These are phyloP conservation scores for Myathropa florea DNA, from an alignment of 2,888 invertebrate genomes.

Conservation along the genomic window DNA sequence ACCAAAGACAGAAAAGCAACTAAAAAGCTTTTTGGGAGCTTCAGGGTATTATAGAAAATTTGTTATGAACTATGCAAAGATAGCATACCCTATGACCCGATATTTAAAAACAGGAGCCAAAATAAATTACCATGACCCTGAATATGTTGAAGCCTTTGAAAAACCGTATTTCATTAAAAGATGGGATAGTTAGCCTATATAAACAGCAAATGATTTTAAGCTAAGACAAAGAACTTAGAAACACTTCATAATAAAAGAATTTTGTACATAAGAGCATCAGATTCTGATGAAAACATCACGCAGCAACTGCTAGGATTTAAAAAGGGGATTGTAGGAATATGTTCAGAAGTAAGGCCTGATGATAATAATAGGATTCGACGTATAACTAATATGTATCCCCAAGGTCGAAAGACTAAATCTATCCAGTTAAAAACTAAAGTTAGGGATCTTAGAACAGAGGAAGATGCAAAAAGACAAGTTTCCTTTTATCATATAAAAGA, in stretches of 20 bases:
- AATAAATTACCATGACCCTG: constrained; percentile 24
- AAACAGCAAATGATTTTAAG: constrained; percentile 25
- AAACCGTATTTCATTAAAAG: constrained; percentile 31
- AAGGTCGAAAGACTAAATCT: no score
- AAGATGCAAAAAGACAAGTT: no score
- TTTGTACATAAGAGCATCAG: constrained; percentile 13
- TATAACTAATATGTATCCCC: no score
- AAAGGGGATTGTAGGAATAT: no score
- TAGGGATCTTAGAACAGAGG: no score
- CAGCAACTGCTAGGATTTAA: no score
- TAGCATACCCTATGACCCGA: no score
- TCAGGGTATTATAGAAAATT: constrained; percentile 50
- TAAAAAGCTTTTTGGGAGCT: constrained; percentile 54
- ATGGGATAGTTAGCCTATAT: constrained; percentile 38
- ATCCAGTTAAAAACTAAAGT: no score
- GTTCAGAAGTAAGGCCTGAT: no score
- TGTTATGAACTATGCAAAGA: constrained; percentile 35
- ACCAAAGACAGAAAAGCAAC: constrained; percentile 15
- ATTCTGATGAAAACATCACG: neutral
- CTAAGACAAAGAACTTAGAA: constrained; percentile 28
- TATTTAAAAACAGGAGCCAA: constrained; percentile 9
- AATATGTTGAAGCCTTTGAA: constrained; percentile 30
- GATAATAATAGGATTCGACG: no score
- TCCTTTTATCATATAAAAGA: no score
- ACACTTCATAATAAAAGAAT: constrained; percentile 30